Base-by-base conservation (phyloP, 2,797 vertebrate genomes). In the Argya squamiceps region DNA sequence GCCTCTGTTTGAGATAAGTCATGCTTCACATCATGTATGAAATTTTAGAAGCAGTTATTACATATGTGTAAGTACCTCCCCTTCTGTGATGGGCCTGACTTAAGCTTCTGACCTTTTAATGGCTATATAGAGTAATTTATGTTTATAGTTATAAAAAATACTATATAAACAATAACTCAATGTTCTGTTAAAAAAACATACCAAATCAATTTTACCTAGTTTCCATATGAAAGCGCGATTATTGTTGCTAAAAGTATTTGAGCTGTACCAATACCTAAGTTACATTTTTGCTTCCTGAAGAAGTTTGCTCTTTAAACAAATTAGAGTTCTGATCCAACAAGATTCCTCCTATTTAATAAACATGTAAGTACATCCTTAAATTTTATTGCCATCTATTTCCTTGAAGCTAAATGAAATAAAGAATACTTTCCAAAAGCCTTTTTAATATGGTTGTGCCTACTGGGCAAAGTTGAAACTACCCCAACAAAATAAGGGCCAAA, bases 331-430 rank as follows among this genome's bases (percentile, higher is more conserved):
- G 73, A 92, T 94, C 74, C 84, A 91, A 75, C 29, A 81, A 68
- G 89, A 95, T 86, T 81, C 82, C 44, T 93, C 52, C 73, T 90
- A 69, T 91, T 81, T 81, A 88, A 81, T 76, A 92, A 95, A 93
- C 52, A 67, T 27, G 1, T 86, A 86, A 96, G 39, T 92, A 93
- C 71, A 87, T 95, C 89, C 69, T 92, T 94, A 92, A 75, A 88
- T 90, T 95, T 95, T 96, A 95, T 93, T 93, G 59, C 81, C 76
- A 71, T 69, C 26, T 78, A 92, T 93, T 95, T 93, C 87, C 93
- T 95, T 75, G 47, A 89, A 96, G 89, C 55, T 93, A 95, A 92
- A 91, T 86, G 84, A 91, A 95, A 95, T 78, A 91, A 89, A 92
- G 53, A 91, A 75, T 63, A 27, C 69, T 88, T 91, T 95, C 41